Evolutionary conservation across 2,113 vertebrate species (phyloP), one percentile per base, ranked within the genome.

Genomic region (Platysteira castanea): DNA sequence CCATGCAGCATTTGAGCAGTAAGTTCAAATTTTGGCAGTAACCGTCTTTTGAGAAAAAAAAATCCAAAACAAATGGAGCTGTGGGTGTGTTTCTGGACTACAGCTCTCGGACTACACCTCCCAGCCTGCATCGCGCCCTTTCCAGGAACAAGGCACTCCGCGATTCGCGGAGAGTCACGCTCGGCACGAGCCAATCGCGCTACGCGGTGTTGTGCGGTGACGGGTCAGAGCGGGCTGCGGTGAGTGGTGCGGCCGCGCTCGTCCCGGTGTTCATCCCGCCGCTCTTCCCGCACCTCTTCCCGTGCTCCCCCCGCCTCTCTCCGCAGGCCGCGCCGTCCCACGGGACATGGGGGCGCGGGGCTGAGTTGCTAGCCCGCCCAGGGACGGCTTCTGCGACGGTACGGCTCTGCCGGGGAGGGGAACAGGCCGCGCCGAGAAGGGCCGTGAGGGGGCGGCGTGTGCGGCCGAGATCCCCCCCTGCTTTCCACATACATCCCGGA

Each of bases 241-340:
- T 15, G 37, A 19, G 39, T 33, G 53, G 39, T 60, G 70, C n/a
- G 8, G 69, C 14, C 13, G 57, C 21, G 9, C 13, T 53, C 28
- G 46, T 21, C 33, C 23, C 12, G 50, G 50, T 28, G 50, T 14
- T 42, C 13, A 2, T n/a, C 35, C 41, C 42, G 30, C 13, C 3
- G 49, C 11, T 42, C 21, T 8, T 71, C 4, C 33, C 5, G 33
- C 2, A 6, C 27, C 10, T n/a, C 30, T 6, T 63, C 4, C n/a
- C 6, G 42, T 2, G 7, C 27, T 31, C 1, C 3, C 26, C 3
- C 17, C 5, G 39, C 6, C 0, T 15, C 16, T 33, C 8, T 53
- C 14, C 9, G 23, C 22, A 30, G 74, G 70, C 56, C 31, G 13
- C 5, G 26, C 39, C 18, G 21, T 20, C 30, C 42, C n/a, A 17